Evolutionary conservation across 2,888 invertebrate species (phyloP), one percentile per base, ranked within the genome.

Genomic region (Spodoptera exigua): DNA sequence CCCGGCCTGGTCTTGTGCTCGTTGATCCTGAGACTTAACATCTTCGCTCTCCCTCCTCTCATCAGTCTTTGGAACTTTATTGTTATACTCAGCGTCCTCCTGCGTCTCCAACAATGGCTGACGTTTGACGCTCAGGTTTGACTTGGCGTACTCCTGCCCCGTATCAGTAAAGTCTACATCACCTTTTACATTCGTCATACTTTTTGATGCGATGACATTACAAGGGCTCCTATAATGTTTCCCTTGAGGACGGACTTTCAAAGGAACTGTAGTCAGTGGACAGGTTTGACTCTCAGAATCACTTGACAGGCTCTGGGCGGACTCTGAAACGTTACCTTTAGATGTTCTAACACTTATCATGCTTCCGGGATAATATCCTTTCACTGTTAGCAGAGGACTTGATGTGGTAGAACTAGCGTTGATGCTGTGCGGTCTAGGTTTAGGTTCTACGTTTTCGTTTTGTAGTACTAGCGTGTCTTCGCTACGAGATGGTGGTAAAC

Each of bases 401-500:
- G 97, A 96, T 45, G 95, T 95, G 11, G 96, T 96, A 3, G 95
- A 97, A 79, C 95, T 96, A 0, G 96, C 92, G 60, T 91, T 92
- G 66, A 95, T 94, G 47, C 95, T 95, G 69, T 95, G 95, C 2
- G 95, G 94, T 64, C 95, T 93, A 41, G 95, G 93, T 46, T 95
- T 95, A 0, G 94, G 81, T 74, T 91, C 86, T 0, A 85, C 76
- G 49, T 81, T 91, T 66, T 93, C 90, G 60, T 90, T 90, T 74
- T 94, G 89, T 0, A 92, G 80, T 0, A 95, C 94, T 5, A 98
- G 88, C 0, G 96, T 97, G 79, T 98, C 97, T 83, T 98, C 97
- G 66, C 97, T 97, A 47, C 97, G 95, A 0, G 97, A 97, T 0
- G 97, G 97, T 3, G 97, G 96, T 48, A 97, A 88, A 34, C 96